Evolutionary conservation across 2,113 vertebrate genomes (phyloP).

Genomic region (Chunga burmeisteri): DNA sequence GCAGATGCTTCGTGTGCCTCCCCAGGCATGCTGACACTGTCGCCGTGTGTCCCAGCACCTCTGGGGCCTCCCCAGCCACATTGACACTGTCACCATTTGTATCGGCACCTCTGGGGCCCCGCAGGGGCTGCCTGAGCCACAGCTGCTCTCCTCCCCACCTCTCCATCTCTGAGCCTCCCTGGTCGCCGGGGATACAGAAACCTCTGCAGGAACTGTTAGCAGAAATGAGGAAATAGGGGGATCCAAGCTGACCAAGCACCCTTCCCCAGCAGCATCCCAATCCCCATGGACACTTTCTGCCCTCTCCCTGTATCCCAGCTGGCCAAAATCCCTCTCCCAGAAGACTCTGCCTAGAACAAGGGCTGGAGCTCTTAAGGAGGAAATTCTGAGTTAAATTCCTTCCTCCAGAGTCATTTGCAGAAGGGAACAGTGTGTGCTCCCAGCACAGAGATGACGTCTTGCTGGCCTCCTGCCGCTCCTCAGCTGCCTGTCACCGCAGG

Average conservation of each 20-base stretch:
- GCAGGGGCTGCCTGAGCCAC: neutral
- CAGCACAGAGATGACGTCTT: conserved; percentile 22
- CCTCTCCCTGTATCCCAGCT: neutral
- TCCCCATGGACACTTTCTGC: neutral
- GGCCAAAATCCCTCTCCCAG: neutral
- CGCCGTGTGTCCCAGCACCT: neutral
- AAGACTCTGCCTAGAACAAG: neutral
- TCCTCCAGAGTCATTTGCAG: neutral
- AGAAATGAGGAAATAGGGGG: neutral
- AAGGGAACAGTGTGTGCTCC: conserved; percentile 47
- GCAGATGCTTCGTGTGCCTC: neutral
- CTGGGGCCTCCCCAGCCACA: neutral
- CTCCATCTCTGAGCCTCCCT: neutral
- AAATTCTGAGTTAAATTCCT: conserved; percentile 53
- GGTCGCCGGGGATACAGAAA: neutral
- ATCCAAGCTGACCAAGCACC: neutral
- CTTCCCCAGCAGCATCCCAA: neutral
- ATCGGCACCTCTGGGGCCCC: neutral
- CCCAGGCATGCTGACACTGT: neutral
- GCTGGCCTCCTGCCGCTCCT: neutral
- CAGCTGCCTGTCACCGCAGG: neutral
- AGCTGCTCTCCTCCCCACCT: neutral
- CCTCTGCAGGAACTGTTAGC: neutral
- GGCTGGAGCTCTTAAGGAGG: neutral
- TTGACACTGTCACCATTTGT: neutral